Base-by-base conservation (phyloP, 53 echinoderm and acorn worm species). In the Echinarachnius parma region DNA sequence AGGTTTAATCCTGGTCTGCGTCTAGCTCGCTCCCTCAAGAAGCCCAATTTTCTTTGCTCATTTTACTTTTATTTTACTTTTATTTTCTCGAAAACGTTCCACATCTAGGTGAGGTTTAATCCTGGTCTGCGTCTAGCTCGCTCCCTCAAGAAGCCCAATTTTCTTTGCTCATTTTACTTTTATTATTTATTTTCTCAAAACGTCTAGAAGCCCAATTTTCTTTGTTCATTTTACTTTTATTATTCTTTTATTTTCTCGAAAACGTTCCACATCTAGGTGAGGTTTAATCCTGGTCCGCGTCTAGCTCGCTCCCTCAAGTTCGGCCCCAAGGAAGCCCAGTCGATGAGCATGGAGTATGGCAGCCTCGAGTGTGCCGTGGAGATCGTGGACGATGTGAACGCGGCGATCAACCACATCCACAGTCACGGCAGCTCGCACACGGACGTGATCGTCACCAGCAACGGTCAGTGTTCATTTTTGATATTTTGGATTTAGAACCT, bases 301-400 rank as follows among this genome's bases (percentile, higher is more conserved):
- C 76, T 98, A 7, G 82, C 98, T 31, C 81, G 84, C 46, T 98
- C 98, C 24, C 80, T 98, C 15, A 92, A 92, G 84, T 88, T 98
- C 75, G 98, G 98, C 4, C 98, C 98, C 4, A 74, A 56, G 3
- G 91, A 98, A 62, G 98, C 98, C 29, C 77, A 83, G 16, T 92
- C 91, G 18, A 78, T 98, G 91, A 91, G 77, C 52, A 50, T 85
- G 2, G 98, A 98, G 53, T 98, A 98, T 60, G 75, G 98, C 28
- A 88, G 80, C 3, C 75, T 98, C 28, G 98, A 98, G 83, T 98
- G 98, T 42, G 98, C 91, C 0, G 91, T 98, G 26, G 98, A 98
- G 70, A 85, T 92, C 1, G 98, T 98, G 15, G 91, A 98, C 39
- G 98, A 87, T n/a, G 83, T 98, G 25, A 75, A 80, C 15, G 83